Evolutionary conservation across 2,113 vertebrate genomes (phyloP), one percentile per base, ranked within the genome.

Genomic region (Macrotus californicus): DNA sequence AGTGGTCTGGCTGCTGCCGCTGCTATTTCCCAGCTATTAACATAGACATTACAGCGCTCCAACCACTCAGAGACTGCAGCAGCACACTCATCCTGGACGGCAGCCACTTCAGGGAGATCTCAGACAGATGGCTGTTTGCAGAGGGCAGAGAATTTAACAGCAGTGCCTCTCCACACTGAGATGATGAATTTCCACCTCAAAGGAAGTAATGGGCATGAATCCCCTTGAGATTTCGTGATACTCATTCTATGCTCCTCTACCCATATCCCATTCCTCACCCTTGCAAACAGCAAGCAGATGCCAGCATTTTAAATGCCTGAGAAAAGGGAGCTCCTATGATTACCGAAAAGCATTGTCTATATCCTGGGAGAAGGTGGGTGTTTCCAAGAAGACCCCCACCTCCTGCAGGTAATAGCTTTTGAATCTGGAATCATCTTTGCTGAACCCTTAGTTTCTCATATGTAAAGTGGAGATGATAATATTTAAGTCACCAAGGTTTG

Each of bases 61-160:
- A 96, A 56, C 85, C 93, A 96, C 96, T 96, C 73, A 26, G 91
- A 95, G 92, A 69, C 88, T 89, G 70, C 87, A 91, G 87, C 92
- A 79, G 59, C 95, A 92, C 69, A 97, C 91, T 19, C 92, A 43
- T 89, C 95, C 90, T 97, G 96, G 96, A 97, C 12, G 1, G 81
- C 92, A 80, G 96, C 97, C 97, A 97, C 97, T 96, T 94, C 77
- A 83, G 94, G 87, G 90, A 95, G 89, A 93, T 83, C 81, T 96
- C 88, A 95, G 95, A 96, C 96, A 97, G 96, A 97, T 97, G 96
- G 93, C 59, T 96, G 88, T 96, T 97, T 96, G 90, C 96, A 93
- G 87, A 97, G 95, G 96, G 95, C 95, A 93, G 79, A 85, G 91
- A 94, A 96, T 96, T 91, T 87, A 97, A 95, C 94, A 96, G 95